Percentiles rank a stretch among this genome's conserved stretches.
Conservation (phyloP, 2,797 vertebrate genomes). For the Neostethus bicornis region DNA sequence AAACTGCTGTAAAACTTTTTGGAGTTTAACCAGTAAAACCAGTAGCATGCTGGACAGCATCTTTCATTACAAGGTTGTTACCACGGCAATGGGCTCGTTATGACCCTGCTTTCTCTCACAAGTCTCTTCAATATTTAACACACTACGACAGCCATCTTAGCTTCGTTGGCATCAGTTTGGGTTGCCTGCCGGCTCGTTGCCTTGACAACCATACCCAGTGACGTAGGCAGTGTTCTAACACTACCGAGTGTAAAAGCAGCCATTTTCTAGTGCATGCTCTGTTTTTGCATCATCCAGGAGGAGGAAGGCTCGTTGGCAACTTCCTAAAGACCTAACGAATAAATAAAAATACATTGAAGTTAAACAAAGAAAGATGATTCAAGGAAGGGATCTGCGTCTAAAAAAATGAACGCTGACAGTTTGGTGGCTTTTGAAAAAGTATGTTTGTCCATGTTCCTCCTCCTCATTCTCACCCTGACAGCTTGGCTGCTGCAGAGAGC, state of each 20-base stretch:
- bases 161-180: constrained; percentile 55
- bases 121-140: constrained; percentile 71
- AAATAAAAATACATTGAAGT: constrained; percentile 1
- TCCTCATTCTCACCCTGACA: constrained; percentile 61
- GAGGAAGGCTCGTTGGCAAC: not conserved
- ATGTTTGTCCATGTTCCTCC: constrained; percentile 18
- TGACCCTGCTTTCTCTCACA: constrained; percentile 65
- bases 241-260: constrained; percentile 41
- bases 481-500: constrained; percentile 58
- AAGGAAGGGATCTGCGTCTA: not conserved
- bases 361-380: not conserved
- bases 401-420: constrained; percentile 12
- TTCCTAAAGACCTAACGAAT: constrained; percentile 12
- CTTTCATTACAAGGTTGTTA: constrained; percentile 47
- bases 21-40: too few relatives aligned
- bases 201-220: constrained; percentile 49
- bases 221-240: constrained; percentile 21
- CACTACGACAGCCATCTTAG: constrained; percentile 71
- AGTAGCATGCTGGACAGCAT: constrained; percentile 36
- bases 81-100: constrained; percentile 59
- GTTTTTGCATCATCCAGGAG: constrained; percentile 38
- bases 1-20: too few relatives aligned
- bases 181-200: constrained; percentile 64
- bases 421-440: not conserved
- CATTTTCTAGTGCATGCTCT: constrained; percentile 49